Percentiles rank a stretch among this genome's conserved stretches.
These are phyloP conservation scores for Pyrrhosoma nymphula DNA, from an alignment of 2,888 invertebrate genomes.

Conservation along the genomic window DNA sequence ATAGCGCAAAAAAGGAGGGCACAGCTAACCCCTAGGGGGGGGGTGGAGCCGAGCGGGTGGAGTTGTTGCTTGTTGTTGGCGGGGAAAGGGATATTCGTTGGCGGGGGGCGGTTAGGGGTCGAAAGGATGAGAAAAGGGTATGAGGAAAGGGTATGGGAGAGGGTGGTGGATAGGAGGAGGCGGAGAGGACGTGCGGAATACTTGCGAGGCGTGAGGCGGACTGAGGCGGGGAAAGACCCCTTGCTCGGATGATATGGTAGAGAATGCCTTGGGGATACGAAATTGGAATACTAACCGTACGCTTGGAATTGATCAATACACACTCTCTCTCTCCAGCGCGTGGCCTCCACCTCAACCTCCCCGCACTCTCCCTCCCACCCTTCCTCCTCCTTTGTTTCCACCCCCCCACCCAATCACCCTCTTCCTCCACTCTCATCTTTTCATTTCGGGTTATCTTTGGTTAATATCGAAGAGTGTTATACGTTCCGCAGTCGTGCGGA, in stretches of 20 bases:
- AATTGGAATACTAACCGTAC: conserved; percentile 45
- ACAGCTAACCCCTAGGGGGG: neutral
- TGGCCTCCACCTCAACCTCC: neutral
- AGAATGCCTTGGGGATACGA: conserved; percentile 40
- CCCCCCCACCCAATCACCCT: neutral
- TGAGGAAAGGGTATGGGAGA: neutral
- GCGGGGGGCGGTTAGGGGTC: no score
- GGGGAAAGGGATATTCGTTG: neutral
- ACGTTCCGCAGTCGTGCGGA: neutral
- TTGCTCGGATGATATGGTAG: neutral
- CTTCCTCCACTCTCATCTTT: neutral
- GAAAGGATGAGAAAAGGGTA: neutral
- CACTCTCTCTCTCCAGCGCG: neutral
- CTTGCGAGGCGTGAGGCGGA: neutral
- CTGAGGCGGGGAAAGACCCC: neutral
- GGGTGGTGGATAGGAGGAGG: no score
- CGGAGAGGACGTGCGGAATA: neutral
- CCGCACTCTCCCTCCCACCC: neutral
- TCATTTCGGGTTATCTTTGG: neutral
- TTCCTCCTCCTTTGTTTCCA: neutral
- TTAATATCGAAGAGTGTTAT: neutral
- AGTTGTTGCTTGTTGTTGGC: neutral
- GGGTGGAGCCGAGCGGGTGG: neutral
- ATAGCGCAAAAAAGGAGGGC: neutral
- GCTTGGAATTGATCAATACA: neutral